A percentile compares a stretch with the other conserved stretches of the same genome.
These are phyloP conservation scores for Dinomys branickii DNA, from an alignment of 2,113 vertebrate species.

Conservation along the genomic window DNA sequence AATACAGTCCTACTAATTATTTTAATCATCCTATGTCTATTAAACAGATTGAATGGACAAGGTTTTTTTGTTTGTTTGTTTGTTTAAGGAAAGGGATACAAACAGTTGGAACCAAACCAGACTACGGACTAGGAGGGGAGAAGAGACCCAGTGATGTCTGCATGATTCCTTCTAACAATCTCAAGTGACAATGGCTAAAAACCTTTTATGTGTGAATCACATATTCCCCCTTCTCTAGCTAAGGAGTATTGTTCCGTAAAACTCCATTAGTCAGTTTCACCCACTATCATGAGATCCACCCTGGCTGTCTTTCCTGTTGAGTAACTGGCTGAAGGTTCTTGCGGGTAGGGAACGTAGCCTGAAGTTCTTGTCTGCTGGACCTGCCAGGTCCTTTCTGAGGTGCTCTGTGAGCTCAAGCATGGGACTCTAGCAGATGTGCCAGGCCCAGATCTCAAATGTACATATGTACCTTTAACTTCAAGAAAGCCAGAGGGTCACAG, in stretches of 20 bases:
- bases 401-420: not conserved
- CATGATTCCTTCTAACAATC: constrained; percentile 66
- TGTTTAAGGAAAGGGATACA: not conserved
- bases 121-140: not conserved
- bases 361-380: not conserved
- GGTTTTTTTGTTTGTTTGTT: not conserved
- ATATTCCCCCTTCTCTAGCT: constrained; percentile 75
- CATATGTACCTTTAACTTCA: not conserved
- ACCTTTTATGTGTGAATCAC: constrained; percentile 81
- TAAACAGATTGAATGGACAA: not conserved
- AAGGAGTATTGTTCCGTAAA: constrained; percentile 75
- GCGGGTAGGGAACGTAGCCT: too few species aligned
- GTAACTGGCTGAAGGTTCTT: not conserved
- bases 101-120: not conserved
- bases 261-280: constrained; percentile 28
- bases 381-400: not conserved
- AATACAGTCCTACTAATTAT: not conserved
- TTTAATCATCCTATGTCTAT: not conserved
- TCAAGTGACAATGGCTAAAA: constrained; percentile 17
- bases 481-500: not conserved
- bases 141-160: not conserved
- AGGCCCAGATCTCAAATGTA: not conserved
- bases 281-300: not conserved
- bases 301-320: not conserved
- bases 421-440: not conserved